A percentile compares a stretch with the other conserved stretches of the same genome.
phyloP scores from a whole-genome alignment of 1,140 invertebrate species.

The Ganaspis sp. region DNA sequence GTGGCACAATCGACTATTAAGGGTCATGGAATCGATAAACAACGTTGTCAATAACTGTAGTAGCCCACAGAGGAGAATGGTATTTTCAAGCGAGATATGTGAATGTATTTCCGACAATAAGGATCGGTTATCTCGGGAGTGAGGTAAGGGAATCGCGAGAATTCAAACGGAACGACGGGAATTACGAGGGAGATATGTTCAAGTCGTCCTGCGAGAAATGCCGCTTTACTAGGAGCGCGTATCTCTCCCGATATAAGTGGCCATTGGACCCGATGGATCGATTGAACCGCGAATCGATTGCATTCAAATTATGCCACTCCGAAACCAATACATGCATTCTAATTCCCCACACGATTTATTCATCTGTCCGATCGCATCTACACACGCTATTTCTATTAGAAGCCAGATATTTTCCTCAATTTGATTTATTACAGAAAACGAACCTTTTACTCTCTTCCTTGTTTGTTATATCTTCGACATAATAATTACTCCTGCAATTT shows the following conservation, averaged over 20 bases:
- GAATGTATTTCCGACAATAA: constrained; percentile 31
- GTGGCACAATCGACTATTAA: constrained; percentile 6
- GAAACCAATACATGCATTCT: constrained; percentile 39
- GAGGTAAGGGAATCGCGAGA: constrained; percentile 49
- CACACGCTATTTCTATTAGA: constrained; percentile 1
- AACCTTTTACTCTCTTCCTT: background rate
- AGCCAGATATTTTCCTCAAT: background rate
- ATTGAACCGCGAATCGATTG: constrained; percentile 50
- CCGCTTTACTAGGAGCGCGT: constrained; percentile 1
- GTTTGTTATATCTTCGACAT: background rate
- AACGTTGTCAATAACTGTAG: constrained; percentile 25
- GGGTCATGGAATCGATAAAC: background rate
- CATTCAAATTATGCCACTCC: constrained; percentile 48
- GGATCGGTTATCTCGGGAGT: constrained; percentile 23
- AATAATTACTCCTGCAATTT: no score
- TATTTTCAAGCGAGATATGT: constrained; percentile 32
- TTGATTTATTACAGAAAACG: background rate
- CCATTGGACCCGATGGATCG: constrained; percentile 37
- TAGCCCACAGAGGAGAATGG: constrained; percentile 41
- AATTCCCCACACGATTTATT: constrained; percentile 20
- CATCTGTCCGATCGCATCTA: constrained; percentile 29
- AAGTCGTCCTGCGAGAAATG: constrained; percentile 36
- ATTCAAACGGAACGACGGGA: constrained; percentile 59
- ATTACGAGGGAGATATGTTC: constrained; percentile 48
- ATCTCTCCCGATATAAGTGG: background rate